phyloP scores from a whole-genome alignment of 2,888 invertebrate genomes.

The Muschampia plurimacula region DNA sequence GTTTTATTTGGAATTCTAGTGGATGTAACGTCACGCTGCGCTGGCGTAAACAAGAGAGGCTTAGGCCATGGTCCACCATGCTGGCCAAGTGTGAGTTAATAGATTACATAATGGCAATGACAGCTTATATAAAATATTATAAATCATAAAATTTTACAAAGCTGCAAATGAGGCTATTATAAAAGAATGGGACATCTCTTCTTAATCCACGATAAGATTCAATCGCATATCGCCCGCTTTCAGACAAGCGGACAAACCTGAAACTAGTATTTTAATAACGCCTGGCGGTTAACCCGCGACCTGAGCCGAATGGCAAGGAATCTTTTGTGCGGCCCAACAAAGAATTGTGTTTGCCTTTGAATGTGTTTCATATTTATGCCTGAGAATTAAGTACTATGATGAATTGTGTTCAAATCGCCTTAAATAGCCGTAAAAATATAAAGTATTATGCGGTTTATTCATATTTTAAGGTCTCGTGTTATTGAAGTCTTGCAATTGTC shows the following conservation, averaged over 20 bases:
- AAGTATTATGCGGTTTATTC: not conserved
- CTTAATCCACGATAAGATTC: too few species aligned
- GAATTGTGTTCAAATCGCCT: slow-evolving; percentile 19
- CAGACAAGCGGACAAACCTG: slow-evolving; percentile 3
- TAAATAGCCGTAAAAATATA: slow-evolving; percentile 3
- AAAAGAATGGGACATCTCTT: too few species aligned
- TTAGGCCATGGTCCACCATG: too few species aligned
- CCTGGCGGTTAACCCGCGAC: slow-evolving; percentile 19
- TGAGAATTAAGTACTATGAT: slow-evolving; percentile 23
- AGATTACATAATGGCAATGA: too few species aligned
- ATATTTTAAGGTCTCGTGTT: not conserved
- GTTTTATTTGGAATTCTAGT: too few species aligned
- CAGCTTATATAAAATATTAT: too few species aligned
- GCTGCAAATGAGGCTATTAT: too few species aligned
- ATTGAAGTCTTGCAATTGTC: not conserved
- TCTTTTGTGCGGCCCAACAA: slow-evolving; percentile 22
- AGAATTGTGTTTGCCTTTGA: slow-evolving; percentile 23
- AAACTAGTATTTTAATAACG: slow-evolving; percentile 31
- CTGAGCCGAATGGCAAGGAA: slow-evolving; percentile 17
- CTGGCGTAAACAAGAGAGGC: too few species aligned
- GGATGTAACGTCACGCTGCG: too few species aligned
- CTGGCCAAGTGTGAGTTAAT: too few species aligned
- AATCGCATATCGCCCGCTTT: not conserved
- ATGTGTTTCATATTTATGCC: slow-evolving; percentile 16
- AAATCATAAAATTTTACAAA: too few species aligned